A percentile compares a stretch with the other conserved stretches of the same genome.
Evolutionary conservation across 2,113 vertebrate genomes (phyloP).

Genomic region (Epinephelus cyanopodus): DNA sequence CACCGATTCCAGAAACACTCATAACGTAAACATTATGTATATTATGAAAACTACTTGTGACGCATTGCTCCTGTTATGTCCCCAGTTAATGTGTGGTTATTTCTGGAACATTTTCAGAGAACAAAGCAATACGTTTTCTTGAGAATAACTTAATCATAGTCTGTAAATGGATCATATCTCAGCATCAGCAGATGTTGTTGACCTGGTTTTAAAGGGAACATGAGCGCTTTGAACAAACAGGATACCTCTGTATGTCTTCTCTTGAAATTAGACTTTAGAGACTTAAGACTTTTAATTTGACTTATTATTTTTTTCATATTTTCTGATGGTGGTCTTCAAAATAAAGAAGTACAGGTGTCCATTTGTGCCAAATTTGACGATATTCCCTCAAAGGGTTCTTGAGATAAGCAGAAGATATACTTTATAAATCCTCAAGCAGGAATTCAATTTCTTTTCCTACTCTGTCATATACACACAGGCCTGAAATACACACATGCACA

Average conservation of each 20-base stretch:
- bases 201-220: constrained; percentile 8
- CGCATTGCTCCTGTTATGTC: neutral
- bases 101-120: neutral
- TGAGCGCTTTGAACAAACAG: neutral
- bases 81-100: constrained; percentile 20
- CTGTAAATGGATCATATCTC: constrained; percentile 29
- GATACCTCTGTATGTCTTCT: neutral
- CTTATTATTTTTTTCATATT: too few species aligned
- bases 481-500: too few species aligned
- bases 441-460: too few species aligned
- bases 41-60: constrained; percentile 13
- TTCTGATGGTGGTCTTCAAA: too few species aligned
- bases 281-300: too few species aligned
- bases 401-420: too few species aligned
- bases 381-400: too few species aligned
- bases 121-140: constrained; percentile 5
- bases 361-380: too few species aligned
- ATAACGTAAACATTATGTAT: constrained; percentile 9
- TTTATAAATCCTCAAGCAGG: too few species aligned
- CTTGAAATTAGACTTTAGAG: neutral
- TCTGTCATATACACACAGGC: too few species aligned
- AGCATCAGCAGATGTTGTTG: neutral
- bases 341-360: too few species aligned
- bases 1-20: constrained; percentile 17
- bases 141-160: constrained; percentile 30